phyloP scores from a whole-genome alignment of 2,113 vertebrate genomes.

The Gymnogyps californianus region DNA sequence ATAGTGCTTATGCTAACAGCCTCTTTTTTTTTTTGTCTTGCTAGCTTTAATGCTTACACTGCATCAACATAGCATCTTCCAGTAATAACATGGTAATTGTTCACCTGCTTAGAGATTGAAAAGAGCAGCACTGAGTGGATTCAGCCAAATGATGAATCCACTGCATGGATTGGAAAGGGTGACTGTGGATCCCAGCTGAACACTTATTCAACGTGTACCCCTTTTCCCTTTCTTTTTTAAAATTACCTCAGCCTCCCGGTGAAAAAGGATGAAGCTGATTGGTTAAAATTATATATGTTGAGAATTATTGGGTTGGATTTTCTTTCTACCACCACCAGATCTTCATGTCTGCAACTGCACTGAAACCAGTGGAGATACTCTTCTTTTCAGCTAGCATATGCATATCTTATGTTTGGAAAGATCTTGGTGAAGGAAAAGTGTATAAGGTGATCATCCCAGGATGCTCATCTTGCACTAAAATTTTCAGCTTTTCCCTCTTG shows the following conservation, averaged over 20 bases:
- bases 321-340: neutral
- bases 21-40: neutral
- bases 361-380: neutral
- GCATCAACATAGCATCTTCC: neutral
- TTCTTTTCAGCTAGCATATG: neutral
- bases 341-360: neutral
- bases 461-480: neutral
- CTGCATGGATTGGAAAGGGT: neutral
- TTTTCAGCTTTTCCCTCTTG: neutral
- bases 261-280: neutral
- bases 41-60: neutral
- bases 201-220: too few relatives aligned
- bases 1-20: neutral
- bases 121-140: neutral
- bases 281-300: neutral
- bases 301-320: neutral
- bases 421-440: neutral
- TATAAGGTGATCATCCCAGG: neutral
- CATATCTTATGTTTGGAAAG: neutral
- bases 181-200: neutral
- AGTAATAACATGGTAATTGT: neutral
- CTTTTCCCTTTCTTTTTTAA: neutral
- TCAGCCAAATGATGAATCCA: neutral
- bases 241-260: neutral
- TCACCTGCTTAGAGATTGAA: neutral